A percentile compares a stretch with the other conserved stretches of the same genome.
phyloP scores from a whole-genome alignment of 2,797 vertebrate genomes.

The Anas capensis region DNA sequence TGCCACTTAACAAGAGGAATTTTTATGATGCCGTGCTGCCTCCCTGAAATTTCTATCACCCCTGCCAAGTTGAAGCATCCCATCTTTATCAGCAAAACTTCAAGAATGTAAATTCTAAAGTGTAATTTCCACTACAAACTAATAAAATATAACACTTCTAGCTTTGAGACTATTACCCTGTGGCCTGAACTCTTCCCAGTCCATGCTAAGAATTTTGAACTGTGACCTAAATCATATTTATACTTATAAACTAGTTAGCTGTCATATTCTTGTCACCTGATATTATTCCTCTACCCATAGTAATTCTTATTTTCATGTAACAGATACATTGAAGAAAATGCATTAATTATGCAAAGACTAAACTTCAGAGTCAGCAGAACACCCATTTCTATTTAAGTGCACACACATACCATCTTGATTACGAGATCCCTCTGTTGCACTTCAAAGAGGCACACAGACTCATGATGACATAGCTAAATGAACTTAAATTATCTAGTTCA shows the following conservation, averaged over 20 bases:
- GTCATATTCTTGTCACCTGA: neutral
- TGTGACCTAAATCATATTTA: neutral
- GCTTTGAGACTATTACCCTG: neutral
- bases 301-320: neutral
- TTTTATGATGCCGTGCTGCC: neutral
- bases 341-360: neutral
- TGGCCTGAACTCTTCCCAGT: neutral
- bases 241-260: neutral
- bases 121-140: neutral
- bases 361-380: neutral
- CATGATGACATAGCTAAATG: neutral
- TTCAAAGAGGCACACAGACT: neutral
- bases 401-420: neutral
- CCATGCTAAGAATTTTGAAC: neutral
- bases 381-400: neutral
- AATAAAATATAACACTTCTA: neutral
- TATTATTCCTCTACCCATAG: neutral
- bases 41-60: neutral
- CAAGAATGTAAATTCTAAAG: neutral
- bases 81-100: neutral
- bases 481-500: neutral
- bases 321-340: neutral
- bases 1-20: neutral
- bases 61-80: neutral
- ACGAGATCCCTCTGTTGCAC: neutral